phyloP scores from a whole-genome alignment of 2,797 vertebrate species.

The Decapterus maruadsi region DNA sequence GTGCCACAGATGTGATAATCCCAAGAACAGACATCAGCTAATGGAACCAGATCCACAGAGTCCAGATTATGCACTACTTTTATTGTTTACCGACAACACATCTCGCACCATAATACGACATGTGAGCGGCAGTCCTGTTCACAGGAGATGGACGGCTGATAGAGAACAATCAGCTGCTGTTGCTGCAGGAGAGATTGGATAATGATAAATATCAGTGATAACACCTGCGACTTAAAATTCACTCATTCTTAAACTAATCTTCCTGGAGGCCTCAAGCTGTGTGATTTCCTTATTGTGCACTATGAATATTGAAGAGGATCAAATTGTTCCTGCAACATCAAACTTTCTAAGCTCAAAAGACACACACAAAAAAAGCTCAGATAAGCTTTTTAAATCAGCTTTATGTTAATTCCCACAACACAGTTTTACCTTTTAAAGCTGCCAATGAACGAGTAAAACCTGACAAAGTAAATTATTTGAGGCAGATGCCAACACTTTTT shows the following conservation, averaged over 20 bases:
- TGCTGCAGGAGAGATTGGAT: background rate
- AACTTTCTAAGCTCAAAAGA: constrained; percentile 24
- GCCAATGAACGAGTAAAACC: background rate
- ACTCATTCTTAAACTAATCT: constrained; percentile 28
- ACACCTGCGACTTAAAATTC: constrained; percentile 32
- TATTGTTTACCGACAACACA: constrained; percentile 4
- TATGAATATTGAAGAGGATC: constrained; percentile 36
- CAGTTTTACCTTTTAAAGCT: background rate
- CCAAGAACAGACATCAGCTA: constrained; percentile 70
- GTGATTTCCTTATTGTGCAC: constrained; percentile 23
- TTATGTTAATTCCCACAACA: background rate
- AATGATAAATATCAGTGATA: constrained; percentile 23
- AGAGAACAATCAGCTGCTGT: background rate
- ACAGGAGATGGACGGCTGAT: background rate
- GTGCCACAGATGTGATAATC: constrained; percentile 70
- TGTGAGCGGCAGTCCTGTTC: background rate
- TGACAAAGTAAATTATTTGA: background rate
- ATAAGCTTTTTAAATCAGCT: constrained; percentile 20
- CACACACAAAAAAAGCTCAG: constrained; percentile 16
- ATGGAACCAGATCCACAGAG: constrained; percentile 60
- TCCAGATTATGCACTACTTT: constrained; percentile 16
- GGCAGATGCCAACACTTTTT: background rate
- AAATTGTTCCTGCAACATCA: constrained; percentile 26
- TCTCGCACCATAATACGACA: background rate
- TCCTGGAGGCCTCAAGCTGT: constrained; percentile 22